Conservation (phyloP, 2,113 vertebrate species). For the Anhinga rufa region DNA sequence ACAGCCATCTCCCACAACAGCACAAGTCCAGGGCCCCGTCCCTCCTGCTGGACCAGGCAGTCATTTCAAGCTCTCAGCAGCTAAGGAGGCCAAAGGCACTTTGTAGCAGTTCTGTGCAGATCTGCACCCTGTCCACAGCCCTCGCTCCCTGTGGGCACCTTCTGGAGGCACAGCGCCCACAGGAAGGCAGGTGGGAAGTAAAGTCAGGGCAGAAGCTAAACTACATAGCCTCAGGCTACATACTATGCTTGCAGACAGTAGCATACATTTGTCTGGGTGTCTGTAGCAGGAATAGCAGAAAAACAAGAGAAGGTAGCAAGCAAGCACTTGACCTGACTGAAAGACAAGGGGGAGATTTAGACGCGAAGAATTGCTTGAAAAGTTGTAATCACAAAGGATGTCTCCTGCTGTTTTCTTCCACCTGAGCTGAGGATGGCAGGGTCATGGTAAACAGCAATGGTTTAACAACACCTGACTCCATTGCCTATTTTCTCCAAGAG, state of each 20-base stretch:
- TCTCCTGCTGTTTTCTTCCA: neutral
- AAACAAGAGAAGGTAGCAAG: neutral
- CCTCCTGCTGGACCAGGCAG: neutral
- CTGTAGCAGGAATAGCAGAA: neutral
- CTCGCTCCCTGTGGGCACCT: accelerated
- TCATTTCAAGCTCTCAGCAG: neutral
- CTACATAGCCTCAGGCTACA: neutral
- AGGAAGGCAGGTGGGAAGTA: neutral
- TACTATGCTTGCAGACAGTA: neutral
- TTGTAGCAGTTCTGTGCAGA: neutral
- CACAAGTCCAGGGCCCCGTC: neutral
- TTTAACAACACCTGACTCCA: neutral
- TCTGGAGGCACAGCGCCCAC: neutral
- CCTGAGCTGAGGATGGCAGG: neutral
- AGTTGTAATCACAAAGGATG: neutral
- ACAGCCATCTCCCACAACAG: neutral
- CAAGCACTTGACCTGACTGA: neutral
- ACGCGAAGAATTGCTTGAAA: neutral
- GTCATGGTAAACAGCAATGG: neutral
- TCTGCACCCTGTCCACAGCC: neutral
- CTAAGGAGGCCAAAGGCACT: neutral
- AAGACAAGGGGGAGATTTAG: neutral
- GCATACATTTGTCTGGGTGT: neutral
- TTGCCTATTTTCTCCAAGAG: neutral
- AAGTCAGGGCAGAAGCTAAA: neutral